Percentiles rank a stretch among this genome's conserved stretches.
Evolutionary conservation across 2,888 invertebrate species (phyloP).

Genomic region (Perdita meconis): DNA sequence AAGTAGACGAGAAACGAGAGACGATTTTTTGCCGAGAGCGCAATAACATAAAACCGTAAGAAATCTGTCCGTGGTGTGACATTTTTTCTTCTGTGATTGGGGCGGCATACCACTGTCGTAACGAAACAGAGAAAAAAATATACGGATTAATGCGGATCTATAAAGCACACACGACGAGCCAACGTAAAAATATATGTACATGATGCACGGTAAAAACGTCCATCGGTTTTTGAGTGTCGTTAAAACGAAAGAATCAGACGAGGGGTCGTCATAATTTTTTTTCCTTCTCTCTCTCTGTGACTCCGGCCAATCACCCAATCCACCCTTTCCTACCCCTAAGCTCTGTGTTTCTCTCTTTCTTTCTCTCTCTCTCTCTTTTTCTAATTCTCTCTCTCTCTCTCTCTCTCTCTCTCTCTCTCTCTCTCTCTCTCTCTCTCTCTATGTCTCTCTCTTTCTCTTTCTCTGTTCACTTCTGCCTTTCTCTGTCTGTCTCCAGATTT

Average conservation of each 20-base stretch:
- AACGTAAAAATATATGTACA: constrained; percentile 50
- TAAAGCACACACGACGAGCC: constrained; percentile 87
- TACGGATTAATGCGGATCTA: constrained; percentile 74
- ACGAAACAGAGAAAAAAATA: constrained; percentile 75
- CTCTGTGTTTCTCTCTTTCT: constrained; percentile 27
- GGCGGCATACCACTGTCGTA: constrained; percentile 89
- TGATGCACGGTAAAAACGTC: constrained; percentile 82
- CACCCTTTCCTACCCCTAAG: constrained; percentile 43
- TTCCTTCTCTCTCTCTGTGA: constrained; percentile 60
- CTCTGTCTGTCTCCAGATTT: constrained; percentile 5
- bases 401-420: constrained; percentile 31
- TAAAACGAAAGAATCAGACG: constrained; percentile 82
- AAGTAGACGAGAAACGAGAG: constrained; percentile 56
- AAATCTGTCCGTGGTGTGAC: constrained; percentile 89
- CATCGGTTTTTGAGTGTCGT: constrained; percentile 90
- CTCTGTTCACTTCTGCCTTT: neutral
- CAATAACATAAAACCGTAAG: constrained; percentile 75
- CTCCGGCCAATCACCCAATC: constrained; percentile 43
- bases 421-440: constrained; percentile 49
- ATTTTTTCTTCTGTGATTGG: constrained; percentile 95
- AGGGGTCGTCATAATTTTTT: constrained; percentile 84
- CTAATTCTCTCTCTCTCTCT: constrained; percentile 23
- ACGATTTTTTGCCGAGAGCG: constrained; percentile 78
- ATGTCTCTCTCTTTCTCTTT: constrained; percentile 52
- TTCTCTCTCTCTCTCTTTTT: constrained; percentile 24